A percentile compares a stretch with the other conserved stretches of the same genome.
Conservation (phyloP, 2,113 vertebrate genomes). For the Archilochus colubris region DNA sequence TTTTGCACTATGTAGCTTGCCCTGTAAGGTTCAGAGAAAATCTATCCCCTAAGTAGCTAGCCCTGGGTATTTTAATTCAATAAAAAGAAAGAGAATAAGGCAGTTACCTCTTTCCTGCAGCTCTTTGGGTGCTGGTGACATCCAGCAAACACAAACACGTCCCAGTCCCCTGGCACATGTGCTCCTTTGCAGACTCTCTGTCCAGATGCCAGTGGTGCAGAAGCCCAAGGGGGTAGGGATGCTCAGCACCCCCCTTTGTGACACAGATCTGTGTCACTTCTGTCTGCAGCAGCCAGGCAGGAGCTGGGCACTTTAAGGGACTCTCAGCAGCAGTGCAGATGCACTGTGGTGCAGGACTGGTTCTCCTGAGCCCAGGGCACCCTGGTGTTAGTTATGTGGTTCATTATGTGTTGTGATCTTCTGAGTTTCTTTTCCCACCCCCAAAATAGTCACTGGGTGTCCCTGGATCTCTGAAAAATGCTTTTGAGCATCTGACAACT, state of each 20-base stretch:
- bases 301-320: background rate
- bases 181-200: background rate
- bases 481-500: slow-evolving; percentile 78
- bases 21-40: background rate
- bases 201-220: background rate
- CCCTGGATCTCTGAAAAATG: slow-evolving; percentile 64
- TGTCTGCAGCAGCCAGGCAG: background rate
- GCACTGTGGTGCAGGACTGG: background rate
- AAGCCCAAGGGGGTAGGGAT: background rate
- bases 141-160: accelerated
- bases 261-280: background rate
- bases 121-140: background rate
- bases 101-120: background rate
- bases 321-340: background rate
- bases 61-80: background rate
- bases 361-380: background rate
- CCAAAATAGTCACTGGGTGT: slow-evolving; percentile 73
- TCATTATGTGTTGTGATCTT: background rate
- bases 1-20: background rate
- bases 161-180: background rate
- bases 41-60: background rate
- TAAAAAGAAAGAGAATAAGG: background rate
- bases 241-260: background rate
- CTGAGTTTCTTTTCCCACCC: background rate
- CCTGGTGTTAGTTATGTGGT: background rate